A percentile compares a stretch with the other conserved stretches of the same genome.
Conservation (phyloP, 2,113 vertebrate species). For the Peucedramus taeniatus region DNA sequence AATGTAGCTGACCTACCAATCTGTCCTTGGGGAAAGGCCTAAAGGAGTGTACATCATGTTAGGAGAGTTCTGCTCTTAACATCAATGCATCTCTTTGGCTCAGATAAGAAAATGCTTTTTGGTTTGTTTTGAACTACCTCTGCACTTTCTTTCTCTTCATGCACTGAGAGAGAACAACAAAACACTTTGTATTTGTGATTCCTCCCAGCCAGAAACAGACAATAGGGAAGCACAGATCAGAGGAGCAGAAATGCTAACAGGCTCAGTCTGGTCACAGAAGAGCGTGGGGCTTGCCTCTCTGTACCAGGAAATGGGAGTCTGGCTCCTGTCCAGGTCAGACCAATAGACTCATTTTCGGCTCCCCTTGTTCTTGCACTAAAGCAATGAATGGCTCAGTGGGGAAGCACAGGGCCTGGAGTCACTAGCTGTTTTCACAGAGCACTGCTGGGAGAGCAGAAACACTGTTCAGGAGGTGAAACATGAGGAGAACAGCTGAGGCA, state of each 20-base stretch:
- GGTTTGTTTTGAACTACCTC: constrained; percentile 14
- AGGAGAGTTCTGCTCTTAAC: background rate
- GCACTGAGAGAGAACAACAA: constrained; percentile 7
- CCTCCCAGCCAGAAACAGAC: constrained; percentile 18
- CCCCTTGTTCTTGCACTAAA: constrained; percentile 14
- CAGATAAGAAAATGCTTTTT: background rate
- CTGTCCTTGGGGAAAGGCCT: background rate
- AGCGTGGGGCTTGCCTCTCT: constrained; percentile 10
- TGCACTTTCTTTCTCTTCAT: background rate
- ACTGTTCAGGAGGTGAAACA: background rate
- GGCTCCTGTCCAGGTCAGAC: background rate
- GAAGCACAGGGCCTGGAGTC: constrained; percentile 15
- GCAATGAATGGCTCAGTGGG: constrained; percentile 36
- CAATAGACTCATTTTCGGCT: constrained; percentile 3
- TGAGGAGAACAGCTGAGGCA: constrained; percentile 17
- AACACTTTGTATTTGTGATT: constrained; percentile 23
- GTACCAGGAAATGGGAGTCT: constrained; percentile 29
- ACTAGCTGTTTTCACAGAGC: constrained; percentile 14
- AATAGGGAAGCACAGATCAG: constrained; percentile 38
- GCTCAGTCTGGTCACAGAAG: constrained; percentile 33
- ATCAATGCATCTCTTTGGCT: background rate
- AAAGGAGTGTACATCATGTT: background rate
- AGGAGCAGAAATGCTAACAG: constrained; percentile 29
- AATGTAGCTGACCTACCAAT: background rate
- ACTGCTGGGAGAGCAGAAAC: constrained; percentile 10